Conservation (phyloP, 2,113 vertebrate species). For the Tenrec ecaudatus region DNA sequence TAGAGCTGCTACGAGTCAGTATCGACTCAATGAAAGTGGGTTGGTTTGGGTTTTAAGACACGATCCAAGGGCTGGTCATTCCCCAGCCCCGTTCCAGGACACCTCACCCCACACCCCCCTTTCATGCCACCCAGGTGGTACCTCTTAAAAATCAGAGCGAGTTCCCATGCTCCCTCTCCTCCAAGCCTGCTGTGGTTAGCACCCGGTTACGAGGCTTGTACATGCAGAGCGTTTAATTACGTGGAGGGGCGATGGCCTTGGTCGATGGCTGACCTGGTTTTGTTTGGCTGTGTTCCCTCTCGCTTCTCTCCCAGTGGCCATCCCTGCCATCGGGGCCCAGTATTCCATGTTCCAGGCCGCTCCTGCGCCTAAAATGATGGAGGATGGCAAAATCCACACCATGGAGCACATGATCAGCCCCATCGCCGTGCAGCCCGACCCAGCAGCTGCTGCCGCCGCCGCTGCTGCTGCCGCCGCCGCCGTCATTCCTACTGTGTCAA, state of each 20-base stretch:
- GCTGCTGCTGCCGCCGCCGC: constrained; percentile 76
- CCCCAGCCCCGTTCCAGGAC: too few species aligned
- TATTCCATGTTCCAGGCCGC: constrained; percentile 95
- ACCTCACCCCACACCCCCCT: background rate
- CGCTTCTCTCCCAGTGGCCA: constrained; percentile 90
- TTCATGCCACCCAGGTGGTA: accelerated
- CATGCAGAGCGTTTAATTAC: background rate
- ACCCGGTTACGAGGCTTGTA: background rate
- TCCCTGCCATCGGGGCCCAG: constrained; percentile 93
- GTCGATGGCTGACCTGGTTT: accelerated
- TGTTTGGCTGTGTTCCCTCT: constrained; percentile 2
- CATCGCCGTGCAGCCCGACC: constrained; percentile 95
- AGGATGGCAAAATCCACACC: constrained; percentile 96
- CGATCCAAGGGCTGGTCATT: too few species aligned
- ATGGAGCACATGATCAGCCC: constrained; percentile 97
- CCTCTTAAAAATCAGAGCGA: background rate
- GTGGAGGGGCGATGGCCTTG: background rate
- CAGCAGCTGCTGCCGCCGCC: constrained; percentile 83
- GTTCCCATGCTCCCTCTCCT: background rate
- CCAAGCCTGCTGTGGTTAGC: background rate
- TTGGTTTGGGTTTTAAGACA: too few species aligned
- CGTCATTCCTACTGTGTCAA: constrained; percentile 94
- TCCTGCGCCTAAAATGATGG: constrained; percentile 93
- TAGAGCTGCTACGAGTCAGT: too few species aligned
- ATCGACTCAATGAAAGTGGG: too few species aligned